A percentile compares a stretch with the other conserved stretches of the same genome.
Conservation (phyloP, 2,888 invertebrate species). For the Icerya purchasi region DNA sequence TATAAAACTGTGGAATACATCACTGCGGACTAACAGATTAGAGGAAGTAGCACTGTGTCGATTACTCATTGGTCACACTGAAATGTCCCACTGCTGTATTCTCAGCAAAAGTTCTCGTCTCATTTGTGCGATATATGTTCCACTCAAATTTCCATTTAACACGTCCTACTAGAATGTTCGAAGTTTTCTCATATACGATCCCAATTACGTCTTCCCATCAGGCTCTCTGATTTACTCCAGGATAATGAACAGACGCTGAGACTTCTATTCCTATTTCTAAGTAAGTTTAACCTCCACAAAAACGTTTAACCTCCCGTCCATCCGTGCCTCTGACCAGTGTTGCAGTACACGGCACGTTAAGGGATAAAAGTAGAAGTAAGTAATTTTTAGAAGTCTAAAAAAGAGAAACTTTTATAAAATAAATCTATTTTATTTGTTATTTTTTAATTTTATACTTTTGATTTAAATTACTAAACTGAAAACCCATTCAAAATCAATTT, state of each 20-base stretch:
- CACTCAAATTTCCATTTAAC: not conserved
- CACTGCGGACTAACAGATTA: too few species aligned
- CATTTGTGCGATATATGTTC: not conserved
- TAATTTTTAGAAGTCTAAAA: too few species aligned
- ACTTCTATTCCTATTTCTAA: not conserved
- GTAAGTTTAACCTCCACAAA: not conserved
- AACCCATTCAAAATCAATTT: too few species aligned
- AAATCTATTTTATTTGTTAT: too few species aligned
- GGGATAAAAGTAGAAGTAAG: not conserved
- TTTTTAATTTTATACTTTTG: too few species aligned
- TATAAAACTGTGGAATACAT: not conserved
- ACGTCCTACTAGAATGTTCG: not conserved
- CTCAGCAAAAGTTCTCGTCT: not conserved
- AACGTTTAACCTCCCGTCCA: not conserved
- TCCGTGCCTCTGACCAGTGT: too few species aligned
- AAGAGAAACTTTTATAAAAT: too few species aligned
- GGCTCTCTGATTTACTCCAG: not conserved
- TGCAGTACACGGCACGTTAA: not conserved
- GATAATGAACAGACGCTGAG: not conserved
- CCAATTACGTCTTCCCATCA: not conserved
- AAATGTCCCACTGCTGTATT: not conserved
- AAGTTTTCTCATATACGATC: not conserved
- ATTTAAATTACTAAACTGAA: too few species aligned
- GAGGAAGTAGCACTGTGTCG: not conserved
- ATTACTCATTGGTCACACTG: too few species aligned